Evolutionary conservation across 2,797 vertebrate genomes (phyloP).

Genomic region (Gymnoscopelus braueri): DNA sequence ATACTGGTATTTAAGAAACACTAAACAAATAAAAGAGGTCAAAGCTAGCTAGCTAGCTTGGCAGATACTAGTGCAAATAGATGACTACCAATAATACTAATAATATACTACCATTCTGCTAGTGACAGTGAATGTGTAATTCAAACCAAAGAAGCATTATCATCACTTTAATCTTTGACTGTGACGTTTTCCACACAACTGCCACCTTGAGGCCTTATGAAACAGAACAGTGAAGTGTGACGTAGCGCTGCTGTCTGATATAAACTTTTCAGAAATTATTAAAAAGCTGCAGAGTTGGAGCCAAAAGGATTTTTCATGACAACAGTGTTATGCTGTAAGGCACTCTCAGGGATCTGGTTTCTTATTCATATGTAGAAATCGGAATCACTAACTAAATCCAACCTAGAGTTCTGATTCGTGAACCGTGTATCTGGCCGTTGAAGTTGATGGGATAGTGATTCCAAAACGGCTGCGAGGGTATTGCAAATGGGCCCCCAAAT

Average conservation of each 20-base stretch:
- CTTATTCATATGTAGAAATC: background rate
- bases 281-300: slow-evolving; percentile 2
- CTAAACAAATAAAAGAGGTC: too few species aligned
- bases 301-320: slow-evolving; percentile 23
- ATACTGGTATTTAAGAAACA: too few species aligned
- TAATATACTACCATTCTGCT: background rate
- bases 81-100: background rate
- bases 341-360: slow-evolving; percentile 62
- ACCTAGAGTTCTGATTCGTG: background rate
- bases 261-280: background rate
- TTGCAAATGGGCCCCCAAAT: too few species aligned
- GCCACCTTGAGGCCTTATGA: background rate
- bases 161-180: slow-evolving; percentile 15
- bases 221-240: background rate
- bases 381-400: background rate
- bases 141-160: slow-evolving; percentile 29
- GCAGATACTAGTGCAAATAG: too few species aligned
- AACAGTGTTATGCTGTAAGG: slow-evolving; percentile 26
- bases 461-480: too few species aligned
- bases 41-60: too few species aligned
- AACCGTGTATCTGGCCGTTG: background rate
- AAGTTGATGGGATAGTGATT: too few species aligned
- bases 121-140: background rate
- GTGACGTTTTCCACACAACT: slow-evolving; percentile 2
- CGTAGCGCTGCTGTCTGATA: too few species aligned